phyloP scores from a whole-genome alignment of 2,797 vertebrate species.

The Scleropages formosus region DNA sequence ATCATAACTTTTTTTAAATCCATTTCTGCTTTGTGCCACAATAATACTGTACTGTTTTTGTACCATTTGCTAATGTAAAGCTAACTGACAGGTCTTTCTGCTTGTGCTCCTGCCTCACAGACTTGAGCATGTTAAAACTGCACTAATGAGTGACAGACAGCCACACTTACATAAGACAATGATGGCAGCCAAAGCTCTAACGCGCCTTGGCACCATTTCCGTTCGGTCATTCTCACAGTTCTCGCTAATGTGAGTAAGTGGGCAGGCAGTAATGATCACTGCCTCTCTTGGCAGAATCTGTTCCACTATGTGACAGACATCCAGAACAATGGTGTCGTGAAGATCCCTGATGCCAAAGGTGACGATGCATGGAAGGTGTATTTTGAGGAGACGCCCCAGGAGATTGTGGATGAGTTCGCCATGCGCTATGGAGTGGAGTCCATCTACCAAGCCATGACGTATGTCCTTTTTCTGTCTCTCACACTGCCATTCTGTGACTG shows the following conservation, averaged over 20 bases:
- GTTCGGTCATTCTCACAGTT: not conserved
- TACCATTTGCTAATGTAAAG: not conserved
- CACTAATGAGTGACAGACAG: not conserved
- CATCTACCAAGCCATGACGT: constrained; percentile 99
- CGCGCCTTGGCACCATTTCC: not conserved
- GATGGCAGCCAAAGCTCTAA: no score
- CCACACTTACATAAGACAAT: not conserved
- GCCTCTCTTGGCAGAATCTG: constrained; percentile 75
- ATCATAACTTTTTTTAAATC: no score
- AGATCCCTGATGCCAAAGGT: constrained; percentile 95
- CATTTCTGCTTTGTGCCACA: no score
- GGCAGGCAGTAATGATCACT: not conserved
- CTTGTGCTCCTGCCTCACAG: constrained; percentile 12
- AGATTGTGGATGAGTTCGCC: constrained; percentile 97
- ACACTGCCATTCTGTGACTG: not conserved
- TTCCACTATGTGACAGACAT: constrained; percentile 97
- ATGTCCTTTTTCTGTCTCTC: constrained; percentile 45
- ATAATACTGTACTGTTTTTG: not conserved
- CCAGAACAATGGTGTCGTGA: constrained; percentile 92
- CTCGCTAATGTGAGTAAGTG: not conserved
- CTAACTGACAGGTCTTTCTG: not conserved
- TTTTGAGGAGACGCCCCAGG: constrained; percentile 95
- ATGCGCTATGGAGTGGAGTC: constrained; percentile 98
- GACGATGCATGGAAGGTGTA: constrained; percentile 98
- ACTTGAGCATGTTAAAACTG: not conserved